A percentile compares a stretch with the other conserved stretches of the same genome.
Conservation (phyloP, 2,888 invertebrate genomes). For the Leptura quadrifasciata region DNA sequence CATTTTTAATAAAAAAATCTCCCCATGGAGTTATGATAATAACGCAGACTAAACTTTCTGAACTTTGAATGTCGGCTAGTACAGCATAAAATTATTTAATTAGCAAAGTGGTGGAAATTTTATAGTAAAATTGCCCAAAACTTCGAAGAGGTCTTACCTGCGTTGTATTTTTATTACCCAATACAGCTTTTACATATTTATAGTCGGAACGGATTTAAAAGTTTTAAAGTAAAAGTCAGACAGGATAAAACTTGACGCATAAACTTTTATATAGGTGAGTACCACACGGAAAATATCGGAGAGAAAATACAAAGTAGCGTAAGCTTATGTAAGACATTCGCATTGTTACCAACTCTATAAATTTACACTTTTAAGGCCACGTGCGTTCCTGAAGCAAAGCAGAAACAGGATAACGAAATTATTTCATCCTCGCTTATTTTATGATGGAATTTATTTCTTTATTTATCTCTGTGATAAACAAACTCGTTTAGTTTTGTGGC, state of each 20-base stretch:
- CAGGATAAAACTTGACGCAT: slow-evolving; percentile 52
- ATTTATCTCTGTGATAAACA: not conserved
- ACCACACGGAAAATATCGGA: slow-evolving; percentile 49
- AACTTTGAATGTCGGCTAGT: slow-evolving; percentile 10
- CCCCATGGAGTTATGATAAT: not conserved
- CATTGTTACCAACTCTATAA: slow-evolving; percentile 27
- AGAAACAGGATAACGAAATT: slow-evolving; percentile 4
- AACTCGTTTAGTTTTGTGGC: slow-evolving; percentile 7
- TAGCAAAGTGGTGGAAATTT: slow-evolving; percentile 22
- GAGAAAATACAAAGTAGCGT: slow-evolving; percentile 42
- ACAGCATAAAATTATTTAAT: slow-evolving; percentile 32
- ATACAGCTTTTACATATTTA: slow-evolving; percentile 58
- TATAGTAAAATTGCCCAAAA: slow-evolving; percentile 12
- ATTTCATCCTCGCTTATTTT: slow-evolving; percentile 3
- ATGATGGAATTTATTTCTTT: slow-evolving; percentile 3
- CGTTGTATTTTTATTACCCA: slow-evolving; percentile 54
- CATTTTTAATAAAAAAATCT: slow-evolving; percentile 11
- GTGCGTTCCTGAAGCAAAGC: not conserved
- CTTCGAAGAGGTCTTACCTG: slow-evolving; percentile 38
- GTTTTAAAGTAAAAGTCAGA: slow-evolving; percentile 52
- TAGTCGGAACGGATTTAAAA: slow-evolving; percentile 50
- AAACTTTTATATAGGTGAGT: slow-evolving; percentile 52
- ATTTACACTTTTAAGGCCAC: slow-evolving; percentile 14
- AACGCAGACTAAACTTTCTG: not conserved
- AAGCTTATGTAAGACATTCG: slow-evolving; percentile 24